A percentile compares a stretch with the other conserved stretches of the same genome.
phyloP scores from a whole-genome alignment of 2,888 invertebrate genomes.

The Odontocerum albicorne region DNA sequence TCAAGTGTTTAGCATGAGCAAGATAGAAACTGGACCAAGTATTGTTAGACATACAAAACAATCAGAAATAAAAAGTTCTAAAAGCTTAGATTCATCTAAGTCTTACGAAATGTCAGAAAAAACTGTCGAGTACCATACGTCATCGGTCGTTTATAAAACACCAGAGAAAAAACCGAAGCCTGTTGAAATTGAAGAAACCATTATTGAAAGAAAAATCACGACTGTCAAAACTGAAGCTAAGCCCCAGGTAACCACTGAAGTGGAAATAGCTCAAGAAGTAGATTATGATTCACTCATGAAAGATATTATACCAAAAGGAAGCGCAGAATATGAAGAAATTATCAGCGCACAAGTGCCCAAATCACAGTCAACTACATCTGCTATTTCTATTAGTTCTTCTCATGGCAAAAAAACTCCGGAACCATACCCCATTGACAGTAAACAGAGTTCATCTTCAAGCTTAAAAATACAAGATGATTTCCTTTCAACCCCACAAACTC shows the following conservation, averaged over 20 bases:
- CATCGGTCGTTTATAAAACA: constrained; percentile 58
- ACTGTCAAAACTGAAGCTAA: constrained; percentile 29
- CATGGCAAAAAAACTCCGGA: constrained; percentile 50
- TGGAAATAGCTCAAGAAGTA: constrained; percentile 38
- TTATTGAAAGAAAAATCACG: constrained; percentile 30
- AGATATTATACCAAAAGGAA: constrained; percentile 51
- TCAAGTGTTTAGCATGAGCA: constrained; percentile 35
- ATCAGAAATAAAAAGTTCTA: constrained; percentile 22
- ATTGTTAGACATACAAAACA: constrained; percentile 31
- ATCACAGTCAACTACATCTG: constrained; percentile 40
- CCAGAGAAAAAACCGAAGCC: constrained; percentile 40
- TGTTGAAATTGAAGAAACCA: constrained; percentile 30
- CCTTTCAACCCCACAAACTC: constrained; percentile 61
- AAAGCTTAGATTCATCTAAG: constrained; percentile 29
- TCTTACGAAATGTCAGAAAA: constrained; percentile 34
- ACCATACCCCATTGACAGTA: constrained; percentile 50
- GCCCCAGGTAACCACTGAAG: constrained; percentile 30
- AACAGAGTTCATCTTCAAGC: constrained; percentile 62
- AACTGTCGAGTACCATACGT: constrained; percentile 41
- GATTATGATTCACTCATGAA: constrained; percentile 40
- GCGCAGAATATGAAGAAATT: constrained; percentile 55
- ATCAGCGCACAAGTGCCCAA: constrained; percentile 51
- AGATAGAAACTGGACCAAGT: constrained; percentile 35
- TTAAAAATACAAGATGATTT: constrained; percentile 54
- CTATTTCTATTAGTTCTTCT: constrained; percentile 39